phyloP scores from a whole-genome alignment of 2,888 invertebrate genomes.

The Caradrina clavipalpis region DNA sequence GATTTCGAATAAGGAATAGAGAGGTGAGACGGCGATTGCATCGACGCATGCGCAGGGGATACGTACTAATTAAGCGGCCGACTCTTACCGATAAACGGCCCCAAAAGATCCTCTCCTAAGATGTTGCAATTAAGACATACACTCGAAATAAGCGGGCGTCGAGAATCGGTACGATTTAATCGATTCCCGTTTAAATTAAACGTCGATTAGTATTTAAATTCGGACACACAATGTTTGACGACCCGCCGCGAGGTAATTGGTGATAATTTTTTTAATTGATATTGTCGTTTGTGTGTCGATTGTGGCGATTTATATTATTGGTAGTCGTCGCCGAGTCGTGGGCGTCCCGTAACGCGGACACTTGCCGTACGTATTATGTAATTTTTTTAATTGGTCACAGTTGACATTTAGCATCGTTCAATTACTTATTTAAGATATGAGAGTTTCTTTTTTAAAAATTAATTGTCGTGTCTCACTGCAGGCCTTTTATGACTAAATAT shows the following conservation, averaged over 20 bases:
- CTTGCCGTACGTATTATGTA: conserved; percentile 57
- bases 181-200: conserved; percentile 77
- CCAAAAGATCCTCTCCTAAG: conserved; percentile 66
- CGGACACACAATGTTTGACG: conserved; percentile 78
- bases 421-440: conserved; percentile 71
- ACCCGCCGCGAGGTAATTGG: conserved; percentile 83
- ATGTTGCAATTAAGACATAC: conserved; percentile 83
- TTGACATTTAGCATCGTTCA: conserved; percentile 72
- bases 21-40: conserved; percentile 85
- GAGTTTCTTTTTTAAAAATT: conserved; percentile 62
- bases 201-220: conserved; percentile 84
- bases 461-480: conserved; percentile 66
- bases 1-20: conserved; percentile 79
- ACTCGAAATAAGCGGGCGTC: conserved; percentile 77
- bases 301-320: conserved; percentile 72
- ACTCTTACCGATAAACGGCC: conserved; percentile 70
- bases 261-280: conserved; percentile 85
- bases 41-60: conserved; percentile 81
- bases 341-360: conserved; percentile 57
- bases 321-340: conserved; percentile 43
- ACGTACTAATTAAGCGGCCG: conserved; percentile 87
- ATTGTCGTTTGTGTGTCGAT: conserved; percentile 68
- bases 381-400: conserved; percentile 72
- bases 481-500: conserved; percentile 67
- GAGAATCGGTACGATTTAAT: conserved; percentile 78